Evolutionary conservation across 2,797 vertebrate species (phyloP), one percentile per base, ranked within the genome.

Genomic region (Epinephelus malabaricus): DNA sequence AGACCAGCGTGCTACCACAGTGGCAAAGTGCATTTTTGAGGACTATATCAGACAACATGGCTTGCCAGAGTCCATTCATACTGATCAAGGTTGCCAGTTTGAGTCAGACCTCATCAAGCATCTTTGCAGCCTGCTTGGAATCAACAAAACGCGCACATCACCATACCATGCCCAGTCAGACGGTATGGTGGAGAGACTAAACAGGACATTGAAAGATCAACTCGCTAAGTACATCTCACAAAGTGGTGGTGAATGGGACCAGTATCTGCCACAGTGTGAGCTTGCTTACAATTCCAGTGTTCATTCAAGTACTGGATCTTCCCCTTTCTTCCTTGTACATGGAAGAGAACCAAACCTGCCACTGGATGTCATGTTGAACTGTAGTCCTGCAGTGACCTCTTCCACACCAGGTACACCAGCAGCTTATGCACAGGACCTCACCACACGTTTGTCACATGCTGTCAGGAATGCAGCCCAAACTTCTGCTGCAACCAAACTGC

Each of bases 201-300:
- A 77, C 21, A 40, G 73, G 45, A 83, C 76, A 21, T 18, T 77
- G 21, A 79, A 83, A n/a, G 76, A 83, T 46, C 68, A 86, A 17
- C 69, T 86, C 6, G 18, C 72, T 9, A 82, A 76, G 38, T 73
- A 69, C 58, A 64, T 86, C 6, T 61, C 25, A 54, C 50, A 68
- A 51, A 66, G 30, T 34, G 7, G 30, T 34, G 62, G 69, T 38
- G 69, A 85, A 73, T 82, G 69, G 79, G 83, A 73, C 38, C 38
- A 45, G 27, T 69, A 79, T n/a, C 17, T 87, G 6, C 69, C 63
- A 23, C 76, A 85, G 40, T 21, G 69, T 7, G 74, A 85, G 61
- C 51, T 81, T 4, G 49, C 66, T 3, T 81, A 76, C 25, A 74
- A 78, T 12, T 71, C 50, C 0, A 64, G 51, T 58, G 55, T 73